These are phyloP conservation scores for Eledona agricola DNA, from an alignment of 2,888 invertebrate genomes.

Conservation along the genomic window DNA sequence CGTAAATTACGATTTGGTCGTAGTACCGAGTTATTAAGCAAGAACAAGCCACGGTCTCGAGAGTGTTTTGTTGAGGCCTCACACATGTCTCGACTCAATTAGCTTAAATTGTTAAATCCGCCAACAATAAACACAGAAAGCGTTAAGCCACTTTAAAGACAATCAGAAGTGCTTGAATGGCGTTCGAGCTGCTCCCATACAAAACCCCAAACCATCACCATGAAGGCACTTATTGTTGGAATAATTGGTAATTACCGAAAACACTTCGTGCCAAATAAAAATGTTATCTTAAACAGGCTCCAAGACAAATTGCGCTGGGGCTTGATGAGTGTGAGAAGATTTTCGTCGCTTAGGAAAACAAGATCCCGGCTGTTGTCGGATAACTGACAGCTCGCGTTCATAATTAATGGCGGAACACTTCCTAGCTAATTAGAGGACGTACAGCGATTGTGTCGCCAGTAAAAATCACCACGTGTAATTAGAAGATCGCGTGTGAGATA, in stretches of 20 bases:
- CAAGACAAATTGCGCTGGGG: constrained; percentile 24
- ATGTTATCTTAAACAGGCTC: constrained; percentile 19
- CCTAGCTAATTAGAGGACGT: constrained; percentile 24
- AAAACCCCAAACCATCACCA: constrained; percentile 15
- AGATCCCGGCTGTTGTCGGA: constrained; percentile 12
- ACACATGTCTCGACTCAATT: constrained; percentile 11
- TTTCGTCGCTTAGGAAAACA: constrained; percentile 14
- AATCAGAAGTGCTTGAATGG: constrained; percentile 11
- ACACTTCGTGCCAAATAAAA: constrained; percentile 15
- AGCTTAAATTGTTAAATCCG: constrained; percentile 22
- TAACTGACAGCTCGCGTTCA: constrained; percentile 7
- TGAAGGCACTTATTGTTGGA: constrained; percentile 17
- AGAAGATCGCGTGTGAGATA: too few species aligned
- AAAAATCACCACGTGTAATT: constrained; percentile 12
- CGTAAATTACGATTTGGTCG: constrained; percentile 21
- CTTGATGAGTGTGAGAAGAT: constrained; percentile 21
- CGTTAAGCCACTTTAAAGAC: constrained; percentile 16
- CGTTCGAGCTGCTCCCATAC: constrained; percentile 11
- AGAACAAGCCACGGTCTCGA: not conserved
- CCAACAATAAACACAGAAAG: constrained; percentile 12
- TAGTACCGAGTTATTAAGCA: constrained; percentile 10
- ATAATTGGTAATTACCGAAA: constrained; percentile 29
- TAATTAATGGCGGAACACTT: constrained; percentile 20
- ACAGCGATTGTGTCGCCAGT: constrained; percentile 18
- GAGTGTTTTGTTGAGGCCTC: not conserved